Evolutionary conservation across 1,140 invertebrate genomes (phyloP), one percentile per base, ranked within the genome.

Genomic region (Helicorthomorpha holstii): DNA sequence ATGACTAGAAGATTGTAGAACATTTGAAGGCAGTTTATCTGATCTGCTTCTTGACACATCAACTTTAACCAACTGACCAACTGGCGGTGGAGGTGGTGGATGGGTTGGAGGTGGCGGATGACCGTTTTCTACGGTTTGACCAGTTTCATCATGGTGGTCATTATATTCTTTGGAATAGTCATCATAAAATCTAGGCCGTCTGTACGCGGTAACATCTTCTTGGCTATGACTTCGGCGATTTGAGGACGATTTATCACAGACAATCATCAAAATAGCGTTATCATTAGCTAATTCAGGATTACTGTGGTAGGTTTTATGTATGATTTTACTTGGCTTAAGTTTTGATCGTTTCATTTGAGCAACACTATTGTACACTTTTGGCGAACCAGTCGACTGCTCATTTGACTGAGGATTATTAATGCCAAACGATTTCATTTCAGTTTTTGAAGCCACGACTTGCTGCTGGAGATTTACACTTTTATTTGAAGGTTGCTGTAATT

Each of bases 341-440:
- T n/a, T n/a, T 73, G 75, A 75, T 27, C 85, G 75, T 69, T 94
- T 94, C 89, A 94, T 94, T 68, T 93, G 88, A 0, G 89, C 85
- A 47, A 94, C 88, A 65, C 88, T 93, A 43, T 86, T 84, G 68
- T 93, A 94, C 24, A 93, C 88, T 59, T 81, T 73, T 1, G 75
- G 72, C 25, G 75, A 75, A 60, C 78, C 76, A 43, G 77, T 25
- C 27, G 38, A 41, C n/a, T n/a, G 38, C 38, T 19, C 12, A 19
- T 19, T 19, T 12, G 38, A 19, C 38, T 19, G 38, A 41, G 38
- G 38, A 12, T 41, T 41, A n/a, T n/a, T n/a, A n/a, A 12, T 41
- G 38, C 38, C 38, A 12, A 86, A 79, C 75, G 92, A 91, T 51
- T 92, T 74, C 69, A 91, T 85, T 69, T 92, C 85, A 26, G 92